Base-by-base conservation (phyloP, 2,888 invertebrate genomes). In the Julus scanicus region DNA sequence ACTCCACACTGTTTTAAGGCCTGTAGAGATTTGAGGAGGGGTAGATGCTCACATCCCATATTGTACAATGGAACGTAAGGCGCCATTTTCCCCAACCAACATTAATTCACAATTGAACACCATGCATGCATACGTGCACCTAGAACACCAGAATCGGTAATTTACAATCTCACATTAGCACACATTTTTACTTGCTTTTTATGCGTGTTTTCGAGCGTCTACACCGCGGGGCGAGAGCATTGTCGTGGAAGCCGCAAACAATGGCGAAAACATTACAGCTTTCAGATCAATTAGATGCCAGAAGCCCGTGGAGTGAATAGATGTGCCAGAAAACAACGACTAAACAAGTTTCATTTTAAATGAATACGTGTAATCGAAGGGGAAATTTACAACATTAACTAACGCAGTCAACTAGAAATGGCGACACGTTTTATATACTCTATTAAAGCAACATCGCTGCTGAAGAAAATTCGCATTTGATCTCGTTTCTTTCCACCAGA, bases 221-320 rank as follows among this genome's bases (percentile, higher is more conserved):
- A 63, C 63, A 63, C 20, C 63, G 63, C 20, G 63, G 63, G 63
- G 63, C n/a, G 63, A 63, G n/a, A 63, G 63, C 63, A 63, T 63
- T 63, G 63, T 63, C 63, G n/a, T 63, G 63, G 63, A 63, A 63
- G 63, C 63, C 63, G 20, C 63, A 63, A 63, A 63, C 63, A 63
- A 63, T 20, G 63, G 5, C 63, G 63, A 63, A 63, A 63, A 63
- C 63, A 63, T 63, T 63, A 63, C 20, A 63, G 63, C 63, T 63
- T 63, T 63, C n/a, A 63, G n/a, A 63, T 63, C n/a, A 63, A 63
- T 63, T 63, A 63, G 63, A 63, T 63, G 53, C 53, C 15, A 53
- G 53, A 53, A 53, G 17, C 53, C 53, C 53, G 17, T 53, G 15
- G 53, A 53, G 53, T 53, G 53, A 53, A 49, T 49, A 49, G 9